A percentile compares a stretch with the other conserved stretches of the same genome.
phyloP scores from a whole-genome alignment of 2,888 invertebrate species.

The Campaea margaritaria region DNA sequence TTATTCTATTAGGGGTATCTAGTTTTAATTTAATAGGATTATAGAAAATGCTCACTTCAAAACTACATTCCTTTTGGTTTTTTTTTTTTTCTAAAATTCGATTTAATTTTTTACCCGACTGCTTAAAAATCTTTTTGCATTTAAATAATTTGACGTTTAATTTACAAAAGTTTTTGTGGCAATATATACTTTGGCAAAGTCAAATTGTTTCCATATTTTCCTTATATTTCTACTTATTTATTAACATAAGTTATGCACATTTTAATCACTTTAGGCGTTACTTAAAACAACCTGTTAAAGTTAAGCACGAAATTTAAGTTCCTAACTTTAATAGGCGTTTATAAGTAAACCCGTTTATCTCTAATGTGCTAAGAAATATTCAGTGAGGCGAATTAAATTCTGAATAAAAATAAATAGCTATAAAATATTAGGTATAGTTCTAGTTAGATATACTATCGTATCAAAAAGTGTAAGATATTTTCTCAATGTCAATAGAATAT shows the following conservation, averaged over 20 bases:
- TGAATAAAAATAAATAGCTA: conserved; percentile 13
- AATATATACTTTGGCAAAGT: not conserved
- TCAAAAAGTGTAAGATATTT: conserved; percentile 8
- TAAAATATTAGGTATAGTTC: conserved; percentile 3
- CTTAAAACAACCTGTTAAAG: not conserved
- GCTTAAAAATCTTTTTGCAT: too few species aligned
- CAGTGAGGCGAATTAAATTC: conserved; percentile 12
- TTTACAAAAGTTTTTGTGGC: not conserved
- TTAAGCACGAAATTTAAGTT: not conserved
- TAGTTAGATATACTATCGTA: conserved; percentile 2
- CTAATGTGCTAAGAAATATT: conserved; percentile 18
- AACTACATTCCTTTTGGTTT: conserved; percentile 19
- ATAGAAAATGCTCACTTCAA: conserved; percentile 17
- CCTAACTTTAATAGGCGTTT: too few species aligned
- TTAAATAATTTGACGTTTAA: not conserved
- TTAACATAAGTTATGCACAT: not conserved
- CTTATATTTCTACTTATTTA: not conserved
- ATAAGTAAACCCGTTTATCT: not conserved
- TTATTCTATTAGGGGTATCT: not conserved
- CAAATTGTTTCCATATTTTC: not conserved
- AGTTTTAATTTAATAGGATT: not conserved
- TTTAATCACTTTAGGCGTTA: not conserved
- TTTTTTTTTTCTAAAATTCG: not conserved
- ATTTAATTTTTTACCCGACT: not conserved
- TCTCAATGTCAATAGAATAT: conserved; percentile 10